These are phyloP conservation scores for Buphagus erythrorhynchus DNA, from an alignment of 2,797 vertebrate genomes.

Conservation along the genomic window DNA sequence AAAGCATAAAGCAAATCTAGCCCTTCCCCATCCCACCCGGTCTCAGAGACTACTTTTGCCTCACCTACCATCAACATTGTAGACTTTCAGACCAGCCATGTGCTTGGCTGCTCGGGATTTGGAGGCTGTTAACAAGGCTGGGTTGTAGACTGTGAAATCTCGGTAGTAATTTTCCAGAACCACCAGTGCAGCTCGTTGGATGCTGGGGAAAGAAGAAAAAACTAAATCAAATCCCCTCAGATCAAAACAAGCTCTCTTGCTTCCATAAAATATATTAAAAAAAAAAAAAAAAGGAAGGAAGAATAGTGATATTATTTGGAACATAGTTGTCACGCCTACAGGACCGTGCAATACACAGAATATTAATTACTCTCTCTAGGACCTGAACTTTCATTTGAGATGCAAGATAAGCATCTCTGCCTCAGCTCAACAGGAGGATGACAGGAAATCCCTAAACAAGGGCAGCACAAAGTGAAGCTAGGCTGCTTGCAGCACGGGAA, in stretches of 20 bases:
- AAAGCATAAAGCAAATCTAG: neutral
- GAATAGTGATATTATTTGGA: neutral
- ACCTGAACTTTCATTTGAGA: neutral
- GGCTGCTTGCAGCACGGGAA: neutral
- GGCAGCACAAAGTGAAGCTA: neutral
- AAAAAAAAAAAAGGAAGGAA: neutral
- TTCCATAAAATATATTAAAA: neutral
- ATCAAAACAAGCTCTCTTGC: neutral
- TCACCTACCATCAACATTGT: conserved; percentile 92
- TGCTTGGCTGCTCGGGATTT: conserved; percentile 91
- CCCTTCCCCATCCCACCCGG: conserved; percentile 16
- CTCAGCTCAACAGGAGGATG: neutral
- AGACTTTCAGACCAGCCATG: conserved; percentile 93
- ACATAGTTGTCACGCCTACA: neutral
- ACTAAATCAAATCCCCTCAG: neutral
- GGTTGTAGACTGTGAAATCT: conserved; percentile 94
- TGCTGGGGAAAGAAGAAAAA: neutral
- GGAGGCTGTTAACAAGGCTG: conserved; percentile 88
- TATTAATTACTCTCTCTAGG: neutral
- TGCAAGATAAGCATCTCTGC: neutral
- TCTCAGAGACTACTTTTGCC: neutral
- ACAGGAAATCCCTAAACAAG: neutral
- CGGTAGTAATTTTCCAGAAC: conserved; percentile 95
- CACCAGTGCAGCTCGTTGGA: conserved; percentile 89
- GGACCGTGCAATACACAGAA: neutral